phyloP scores from a whole-genome alignment of 2,888 invertebrate genomes.

The Spilarctia lutea region DNA sequence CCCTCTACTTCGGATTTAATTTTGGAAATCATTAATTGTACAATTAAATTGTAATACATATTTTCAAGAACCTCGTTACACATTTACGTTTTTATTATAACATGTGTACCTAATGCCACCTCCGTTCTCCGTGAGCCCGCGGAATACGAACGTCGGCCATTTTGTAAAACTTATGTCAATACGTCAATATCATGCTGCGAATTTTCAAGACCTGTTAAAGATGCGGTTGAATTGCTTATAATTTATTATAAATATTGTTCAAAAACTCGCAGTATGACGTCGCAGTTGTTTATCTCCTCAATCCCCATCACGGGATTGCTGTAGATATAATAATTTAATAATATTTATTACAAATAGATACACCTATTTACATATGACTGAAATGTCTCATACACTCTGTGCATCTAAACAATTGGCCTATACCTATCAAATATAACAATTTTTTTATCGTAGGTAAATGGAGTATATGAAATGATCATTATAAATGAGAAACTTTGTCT shows the following conservation, averaged over 20 bases:
- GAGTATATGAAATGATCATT: constrained; percentile 30
- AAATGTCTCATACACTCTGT: constrained; percentile 39
- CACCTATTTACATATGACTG: constrained; percentile 58
- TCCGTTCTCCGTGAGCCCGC: constrained; percentile 68
- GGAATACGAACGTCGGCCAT: constrained; percentile 57
- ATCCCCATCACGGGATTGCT: constrained; percentile 31
- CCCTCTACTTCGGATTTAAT: neutral
- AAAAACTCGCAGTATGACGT: constrained; percentile 37
- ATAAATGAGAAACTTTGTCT: constrained; percentile 36
- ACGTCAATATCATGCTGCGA: constrained; percentile 54
- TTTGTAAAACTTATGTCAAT: constrained; percentile 71
- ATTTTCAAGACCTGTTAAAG: constrained; percentile 17
- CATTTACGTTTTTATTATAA: neutral
- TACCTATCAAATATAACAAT: constrained; percentile 65
- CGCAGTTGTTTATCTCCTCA: constrained; percentile 27
- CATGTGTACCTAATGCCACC: constrained; percentile 46
- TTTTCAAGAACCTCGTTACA: neutral
- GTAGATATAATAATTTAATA: constrained; percentile 18
- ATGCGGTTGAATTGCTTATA: neutral
- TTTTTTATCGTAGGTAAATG: constrained; percentile 37
- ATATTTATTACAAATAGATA: constrained; percentile 52
- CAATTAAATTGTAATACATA: neutral
- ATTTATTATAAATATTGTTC: neutral
- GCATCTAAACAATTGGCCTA: constrained; percentile 57
- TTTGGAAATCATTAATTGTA: neutral